These are phyloP conservation scores for Neocrepidodera transversa DNA, from an alignment of 2,888 invertebrate species.

Conservation along the genomic window DNA sequence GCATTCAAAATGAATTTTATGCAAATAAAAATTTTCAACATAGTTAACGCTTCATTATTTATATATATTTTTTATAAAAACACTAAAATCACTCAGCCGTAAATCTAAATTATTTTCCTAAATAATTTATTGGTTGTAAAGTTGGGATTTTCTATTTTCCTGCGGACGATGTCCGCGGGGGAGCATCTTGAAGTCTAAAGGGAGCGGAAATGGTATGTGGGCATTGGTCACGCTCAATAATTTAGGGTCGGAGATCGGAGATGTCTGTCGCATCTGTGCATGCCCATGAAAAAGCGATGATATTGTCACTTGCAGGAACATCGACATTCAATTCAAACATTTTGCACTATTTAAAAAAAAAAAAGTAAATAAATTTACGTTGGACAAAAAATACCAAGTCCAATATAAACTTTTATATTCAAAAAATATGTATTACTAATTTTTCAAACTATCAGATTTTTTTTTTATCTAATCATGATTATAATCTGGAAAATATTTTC, in stretches of 20 bases:
- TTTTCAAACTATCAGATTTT: too few species aligned
- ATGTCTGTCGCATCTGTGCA: slow-evolving; percentile 28
- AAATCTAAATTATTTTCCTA: neutral
- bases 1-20: too few species aligned
- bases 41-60: too few species aligned
- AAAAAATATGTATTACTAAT: too few species aligned
- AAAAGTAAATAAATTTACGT: too few species aligned
- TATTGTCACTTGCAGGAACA: slow-evolving; percentile 13
- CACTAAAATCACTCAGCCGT: too few species aligned
- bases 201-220: slow-evolving; percentile 20
- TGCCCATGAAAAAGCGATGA: slow-evolving; percentile 22
- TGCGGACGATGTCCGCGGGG: neutral
- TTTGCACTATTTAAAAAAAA: slow-evolving; percentile 13
- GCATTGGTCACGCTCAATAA: slow-evolving; percentile 29
- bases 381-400: too few species aligned
- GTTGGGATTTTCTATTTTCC: neutral
- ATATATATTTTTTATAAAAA: too few species aligned
- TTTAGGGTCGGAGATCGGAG: slow-evolving; percentile 15
- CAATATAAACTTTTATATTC: too few species aligned
- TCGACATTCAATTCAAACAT: slow-evolving; percentile 1
- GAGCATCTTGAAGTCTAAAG: slow-evolving; percentile 2
- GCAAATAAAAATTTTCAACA: too few species aligned
- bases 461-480: neutral
- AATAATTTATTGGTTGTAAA: neutral
- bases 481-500: neutral